A percentile compares a stretch with the other conserved stretches of the same genome.
Conservation (phyloP, 2,797 vertebrate species). For the Capromys pilorides region DNA sequence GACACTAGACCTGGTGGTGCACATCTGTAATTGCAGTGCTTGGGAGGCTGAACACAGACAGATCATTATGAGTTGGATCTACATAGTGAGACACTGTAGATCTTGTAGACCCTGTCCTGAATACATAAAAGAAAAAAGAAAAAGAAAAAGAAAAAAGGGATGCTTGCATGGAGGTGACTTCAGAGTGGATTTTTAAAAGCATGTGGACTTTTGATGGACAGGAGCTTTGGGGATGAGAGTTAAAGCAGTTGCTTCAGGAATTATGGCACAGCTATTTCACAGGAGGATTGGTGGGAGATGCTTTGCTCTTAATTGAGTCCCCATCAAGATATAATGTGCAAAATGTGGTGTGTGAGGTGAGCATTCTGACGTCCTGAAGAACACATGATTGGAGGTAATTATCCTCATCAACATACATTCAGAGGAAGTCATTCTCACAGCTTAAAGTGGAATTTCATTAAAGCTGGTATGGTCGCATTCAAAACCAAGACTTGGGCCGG, state of each 20-base stretch:
- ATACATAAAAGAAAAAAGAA: too few species aligned
- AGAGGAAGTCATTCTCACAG: neutral
- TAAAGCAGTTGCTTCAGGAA: neutral
- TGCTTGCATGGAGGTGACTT: neutral
- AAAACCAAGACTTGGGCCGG: neutral
- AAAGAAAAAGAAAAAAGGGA: neutral
- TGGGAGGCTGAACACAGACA: too few species aligned
- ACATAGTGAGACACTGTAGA: too few species aligned
- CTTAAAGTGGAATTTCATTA: neutral
- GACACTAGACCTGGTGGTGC: too few species aligned
- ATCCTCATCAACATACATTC: neutral
- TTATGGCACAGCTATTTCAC: neutral
- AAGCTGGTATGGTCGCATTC: neutral
- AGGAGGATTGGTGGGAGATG: neutral
- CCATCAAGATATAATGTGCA: constrained; percentile 3
- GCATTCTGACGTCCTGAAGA: neutral
- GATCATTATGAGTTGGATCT: too few species aligned
- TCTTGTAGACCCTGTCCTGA: too few species aligned
- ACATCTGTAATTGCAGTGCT: too few species aligned
- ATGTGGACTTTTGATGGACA: neutral
- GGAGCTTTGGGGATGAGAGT: neutral
- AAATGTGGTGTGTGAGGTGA: constrained; percentile 3
- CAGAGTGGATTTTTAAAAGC: neutral
- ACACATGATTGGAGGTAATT: constrained; percentile 5
- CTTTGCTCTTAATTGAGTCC: neutral